Percentiles rank a stretch among this genome's conserved stretches.
These are phyloP conservation scores for Cynodonichthys magdalenae DNA, from an alignment of 2,797 vertebrate genomes.

Conservation along the genomic window DNA sequence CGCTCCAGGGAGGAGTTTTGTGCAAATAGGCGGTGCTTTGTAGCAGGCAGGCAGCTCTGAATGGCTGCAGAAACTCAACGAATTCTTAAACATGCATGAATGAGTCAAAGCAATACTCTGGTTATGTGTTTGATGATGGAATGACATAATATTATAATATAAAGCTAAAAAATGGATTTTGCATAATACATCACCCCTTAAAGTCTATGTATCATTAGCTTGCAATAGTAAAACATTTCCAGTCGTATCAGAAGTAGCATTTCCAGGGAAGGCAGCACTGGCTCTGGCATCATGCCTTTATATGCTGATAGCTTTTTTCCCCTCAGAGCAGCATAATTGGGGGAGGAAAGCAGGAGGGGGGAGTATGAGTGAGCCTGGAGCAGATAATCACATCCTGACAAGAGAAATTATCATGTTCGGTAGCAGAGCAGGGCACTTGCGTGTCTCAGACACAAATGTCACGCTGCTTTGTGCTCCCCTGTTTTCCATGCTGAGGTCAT, in stretches of 20 bases:
- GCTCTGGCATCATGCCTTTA: conserved; percentile 35
- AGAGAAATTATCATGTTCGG: conserved; percentile 61
- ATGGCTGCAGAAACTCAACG: too few species aligned
- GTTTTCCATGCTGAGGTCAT: conserved; percentile 52
- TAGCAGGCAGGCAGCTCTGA: too few species aligned
- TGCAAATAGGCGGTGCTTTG: too few species aligned
- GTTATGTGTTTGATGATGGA: too few species aligned
- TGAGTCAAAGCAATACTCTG: too few species aligned
- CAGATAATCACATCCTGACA: conserved; percentile 73
- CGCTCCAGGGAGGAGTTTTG: too few species aligned
- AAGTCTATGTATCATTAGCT: conserved; percentile 17
- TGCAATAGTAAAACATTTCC: conserved; percentile 1
- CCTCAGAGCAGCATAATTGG: conserved; percentile 50
- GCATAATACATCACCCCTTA: too few species aligned
- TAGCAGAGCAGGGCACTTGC: conserved; percentile 48
- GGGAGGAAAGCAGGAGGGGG: background rate
- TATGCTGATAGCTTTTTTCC: conserved; percentile 45
- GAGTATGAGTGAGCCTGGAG: conserved; percentile 36
- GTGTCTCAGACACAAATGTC: conserved; percentile 60
- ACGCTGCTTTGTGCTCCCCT: conserved; percentile 45
- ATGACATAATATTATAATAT: too few species aligned
- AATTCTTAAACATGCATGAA: too few species aligned
- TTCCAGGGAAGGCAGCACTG: conserved; percentile 11
- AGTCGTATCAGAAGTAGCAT: conserved; percentile 9
- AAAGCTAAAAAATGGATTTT: too few species aligned